Percentiles rank a stretch among this genome's conserved stretches.
These are phyloP conservation scores for Colletes latitarsis DNA, from an alignment of 1,140 invertebrate species.

Conservation along the genomic window DNA sequence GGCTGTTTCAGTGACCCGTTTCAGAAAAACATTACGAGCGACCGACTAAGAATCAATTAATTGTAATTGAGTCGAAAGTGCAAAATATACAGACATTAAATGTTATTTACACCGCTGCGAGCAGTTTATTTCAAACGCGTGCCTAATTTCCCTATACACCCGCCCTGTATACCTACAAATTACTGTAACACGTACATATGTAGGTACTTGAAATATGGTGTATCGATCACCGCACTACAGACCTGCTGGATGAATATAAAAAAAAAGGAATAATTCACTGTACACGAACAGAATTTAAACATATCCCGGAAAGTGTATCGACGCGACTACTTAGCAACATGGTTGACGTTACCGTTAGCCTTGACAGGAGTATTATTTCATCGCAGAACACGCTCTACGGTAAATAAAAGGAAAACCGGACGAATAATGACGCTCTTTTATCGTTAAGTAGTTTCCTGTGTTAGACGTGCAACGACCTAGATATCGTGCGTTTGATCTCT, in stretches of 20 bases:
- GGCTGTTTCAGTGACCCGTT: background rate
- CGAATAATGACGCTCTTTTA: constrained; percentile 18
- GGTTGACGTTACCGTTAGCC: background rate
- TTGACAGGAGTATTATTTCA: background rate
- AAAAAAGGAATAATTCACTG: too few relatives aligned
- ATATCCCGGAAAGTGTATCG: background rate
- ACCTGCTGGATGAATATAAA: too few relatives aligned
- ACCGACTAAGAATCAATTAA: constrained; percentile 64
- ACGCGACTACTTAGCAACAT: background rate
- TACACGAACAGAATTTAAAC: too few relatives aligned
- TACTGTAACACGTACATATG: too few relatives aligned
- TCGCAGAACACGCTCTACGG: background rate
- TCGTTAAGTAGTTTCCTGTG: constrained; percentile 49
- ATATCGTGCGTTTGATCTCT: background rate
- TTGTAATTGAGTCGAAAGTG: constrained; percentile 74
- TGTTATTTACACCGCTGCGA: constrained; percentile 62
- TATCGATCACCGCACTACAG: too few relatives aligned
- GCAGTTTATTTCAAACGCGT: constrained; percentile 14
- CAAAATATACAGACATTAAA: constrained; percentile 76
- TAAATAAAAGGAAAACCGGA: constrained; percentile 6
- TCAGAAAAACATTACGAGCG: constrained; percentile 16
- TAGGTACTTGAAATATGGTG: too few relatives aligned
- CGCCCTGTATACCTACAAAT: too few relatives aligned
- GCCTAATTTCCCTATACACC: too few relatives aligned
- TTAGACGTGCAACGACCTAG: background rate